Evolutionary conservation across 2,113 vertebrate genomes (phyloP).

Genomic region (Lonchura striata): DNA sequence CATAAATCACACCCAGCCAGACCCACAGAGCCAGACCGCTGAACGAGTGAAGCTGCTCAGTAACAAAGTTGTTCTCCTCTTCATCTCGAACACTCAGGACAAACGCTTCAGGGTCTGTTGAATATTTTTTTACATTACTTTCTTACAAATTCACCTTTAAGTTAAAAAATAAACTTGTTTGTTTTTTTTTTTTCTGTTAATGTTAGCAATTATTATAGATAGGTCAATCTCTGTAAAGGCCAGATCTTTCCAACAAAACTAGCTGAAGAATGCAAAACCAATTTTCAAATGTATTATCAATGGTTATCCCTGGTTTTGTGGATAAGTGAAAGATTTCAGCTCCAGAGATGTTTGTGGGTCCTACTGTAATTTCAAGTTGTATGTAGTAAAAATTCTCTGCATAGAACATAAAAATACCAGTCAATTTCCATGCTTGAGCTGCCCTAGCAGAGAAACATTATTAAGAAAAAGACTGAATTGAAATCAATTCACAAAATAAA

Average conservation of each 20-base stretch:
- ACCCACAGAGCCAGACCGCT: slow-evolving; percentile 82
- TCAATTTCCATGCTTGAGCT: not conserved
- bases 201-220: not conserved
- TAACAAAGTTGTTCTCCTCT: slow-evolving; percentile 87
- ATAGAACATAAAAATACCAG: not conserved
- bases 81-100: slow-evolving; percentile 86
- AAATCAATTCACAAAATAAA: not conserved
- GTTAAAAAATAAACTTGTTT: not conserved
- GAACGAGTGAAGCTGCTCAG: slow-evolving; percentile 80
- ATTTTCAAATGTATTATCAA: not conserved
- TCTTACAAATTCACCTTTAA: not conserved
- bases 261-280: not conserved
- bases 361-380: not conserved
- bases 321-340: not conserved
- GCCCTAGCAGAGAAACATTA: not conserved
- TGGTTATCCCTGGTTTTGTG: not conserved
- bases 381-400: not conserved
- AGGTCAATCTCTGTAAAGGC: not conserved
- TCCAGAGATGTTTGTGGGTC: not conserved
- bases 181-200: not conserved
- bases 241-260: not conserved
- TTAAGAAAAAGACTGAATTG: not conserved
- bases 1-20: slow-evolving; percentile 83
- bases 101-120: slow-evolving; percentile 76
- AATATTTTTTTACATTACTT: not conserved